phyloP scores from a whole-genome alignment of 2,888 invertebrate genomes.

The Agriopis marginaria region DNA sequence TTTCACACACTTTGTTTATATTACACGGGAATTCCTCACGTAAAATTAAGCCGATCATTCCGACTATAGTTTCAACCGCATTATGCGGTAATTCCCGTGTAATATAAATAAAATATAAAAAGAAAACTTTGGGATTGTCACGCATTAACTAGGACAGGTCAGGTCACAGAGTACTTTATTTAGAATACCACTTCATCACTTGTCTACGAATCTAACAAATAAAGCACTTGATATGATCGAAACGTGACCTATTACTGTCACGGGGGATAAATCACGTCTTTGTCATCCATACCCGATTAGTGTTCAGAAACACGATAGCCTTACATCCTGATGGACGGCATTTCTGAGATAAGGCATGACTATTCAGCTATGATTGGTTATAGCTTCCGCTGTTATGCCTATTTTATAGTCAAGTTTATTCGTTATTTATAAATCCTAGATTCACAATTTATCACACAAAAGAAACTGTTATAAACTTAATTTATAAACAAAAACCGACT shows the following conservation, averaged over 20 bases:
- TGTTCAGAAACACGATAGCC: constrained; percentile 39
- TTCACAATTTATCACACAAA: background rate
- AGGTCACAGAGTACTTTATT: constrained; percentile 2
- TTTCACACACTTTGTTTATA: too few species aligned
- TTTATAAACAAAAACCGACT: too few species aligned
- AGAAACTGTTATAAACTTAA: too few species aligned
- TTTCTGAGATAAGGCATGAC: constrained; percentile 43
- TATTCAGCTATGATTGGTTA: constrained; percentile 23
- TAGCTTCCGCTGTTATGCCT: constrained; percentile 24
- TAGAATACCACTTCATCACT: constrained; percentile 17
- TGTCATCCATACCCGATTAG: constrained; percentile 34
- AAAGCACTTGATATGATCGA: constrained; percentile 33
- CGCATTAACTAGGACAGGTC: background rate
- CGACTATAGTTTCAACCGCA: too few species aligned
- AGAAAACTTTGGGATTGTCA: too few species aligned
- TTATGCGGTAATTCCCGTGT: too few species aligned
- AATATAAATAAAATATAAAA: too few species aligned
- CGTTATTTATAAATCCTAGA: background rate
- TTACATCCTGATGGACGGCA: constrained; percentile 41
- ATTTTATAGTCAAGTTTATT: constrained; percentile 5
- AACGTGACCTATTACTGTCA: constrained; percentile 35
- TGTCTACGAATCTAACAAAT: constrained; percentile 19
- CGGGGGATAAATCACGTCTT: constrained; percentile 34
- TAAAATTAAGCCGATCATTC: too few species aligned
- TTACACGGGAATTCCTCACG: too few species aligned